phyloP scores from a whole-genome alignment of 2,797 vertebrate genomes.

The Petrocephalus sullivani region DNA sequence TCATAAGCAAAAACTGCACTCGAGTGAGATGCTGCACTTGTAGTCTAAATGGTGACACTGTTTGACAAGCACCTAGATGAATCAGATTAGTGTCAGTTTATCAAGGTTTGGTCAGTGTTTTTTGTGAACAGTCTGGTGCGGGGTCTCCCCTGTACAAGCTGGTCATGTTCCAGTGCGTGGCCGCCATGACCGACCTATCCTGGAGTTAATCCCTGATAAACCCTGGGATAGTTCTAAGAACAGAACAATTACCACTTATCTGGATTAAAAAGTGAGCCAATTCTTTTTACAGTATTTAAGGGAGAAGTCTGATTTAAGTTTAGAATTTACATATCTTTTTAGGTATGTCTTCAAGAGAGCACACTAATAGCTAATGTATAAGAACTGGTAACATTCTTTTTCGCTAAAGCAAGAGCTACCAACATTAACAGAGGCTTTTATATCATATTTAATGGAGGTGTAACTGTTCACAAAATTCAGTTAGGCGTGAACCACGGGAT shows the following conservation, averaged over 20 bases:
- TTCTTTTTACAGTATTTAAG: background rate
- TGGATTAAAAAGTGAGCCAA: slow-evolving; percentile 6
- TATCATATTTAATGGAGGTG: background rate
- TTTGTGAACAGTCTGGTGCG: background rate
- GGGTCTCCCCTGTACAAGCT: background rate
- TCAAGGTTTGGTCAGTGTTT: background rate
- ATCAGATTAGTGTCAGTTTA: background rate
- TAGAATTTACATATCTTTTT: background rate
- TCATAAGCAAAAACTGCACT: background rate
- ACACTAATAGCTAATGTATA: background rate
- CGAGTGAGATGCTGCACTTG: background rate
- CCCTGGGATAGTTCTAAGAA: background rate
- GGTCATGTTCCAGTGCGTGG: background rate
- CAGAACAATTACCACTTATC: background rate
- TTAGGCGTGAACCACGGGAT: background rate
- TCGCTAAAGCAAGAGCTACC: background rate
- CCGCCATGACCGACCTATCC: background rate
- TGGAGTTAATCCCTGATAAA: slow-evolving; percentile 6
- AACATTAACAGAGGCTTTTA: background rate
- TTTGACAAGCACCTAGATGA: background rate
- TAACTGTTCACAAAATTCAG: background rate
- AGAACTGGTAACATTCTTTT: background rate
- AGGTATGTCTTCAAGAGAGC: background rate
- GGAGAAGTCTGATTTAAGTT: background rate
- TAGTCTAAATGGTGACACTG: background rate